Evolutionary conservation across 2,888 invertebrate species (phyloP).

Genomic region (Cacoxenus indagator): DNA sequence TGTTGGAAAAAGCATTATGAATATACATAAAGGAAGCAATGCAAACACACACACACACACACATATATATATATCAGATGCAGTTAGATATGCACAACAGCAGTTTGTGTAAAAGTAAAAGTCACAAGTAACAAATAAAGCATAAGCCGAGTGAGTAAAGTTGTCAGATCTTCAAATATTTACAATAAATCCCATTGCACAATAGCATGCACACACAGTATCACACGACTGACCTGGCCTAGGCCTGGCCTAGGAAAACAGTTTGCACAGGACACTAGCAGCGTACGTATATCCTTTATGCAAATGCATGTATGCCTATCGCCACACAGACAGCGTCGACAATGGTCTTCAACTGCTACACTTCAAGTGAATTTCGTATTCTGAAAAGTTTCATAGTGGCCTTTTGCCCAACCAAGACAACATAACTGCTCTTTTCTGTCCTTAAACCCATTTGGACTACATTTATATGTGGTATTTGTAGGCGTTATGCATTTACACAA

Average conservation of each 20-base stretch:
- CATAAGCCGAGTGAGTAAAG: slow-evolving; percentile 25
- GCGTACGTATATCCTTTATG: not conserved
- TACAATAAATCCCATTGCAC: slow-evolving; percentile 31
- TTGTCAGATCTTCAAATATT: slow-evolving; percentile 31
- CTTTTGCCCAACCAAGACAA: not conserved
- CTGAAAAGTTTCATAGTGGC: not conserved
- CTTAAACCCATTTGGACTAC: not conserved
- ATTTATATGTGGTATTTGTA: slow-evolving; percentile 1
- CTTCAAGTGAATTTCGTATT: not conserved
- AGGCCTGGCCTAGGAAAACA: slow-evolving; percentile 42
- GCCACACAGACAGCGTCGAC: not conserved
- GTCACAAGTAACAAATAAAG: slow-evolving; percentile 4
- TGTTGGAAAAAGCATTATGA: not conserved
- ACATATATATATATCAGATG: not conserved
- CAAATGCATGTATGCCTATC: not conserved
- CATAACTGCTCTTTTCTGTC: not conserved
- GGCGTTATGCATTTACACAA: not conserved
- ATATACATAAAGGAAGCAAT: not conserved
- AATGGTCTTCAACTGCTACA: not conserved
- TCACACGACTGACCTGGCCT: slow-evolving; percentile 34
- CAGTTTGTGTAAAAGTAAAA: not conserved
- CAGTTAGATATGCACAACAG: not conserved
- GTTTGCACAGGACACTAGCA: slow-evolving; percentile 35
- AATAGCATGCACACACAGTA: slow-evolving; percentile 34
- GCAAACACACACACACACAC: not conserved